A percentile compares a stretch with the other conserved stretches of the same genome.
These are phyloP conservation scores for Eristalis intricaria DNA, from an alignment of 2,888 invertebrate species.

Conservation along the genomic window DNA sequence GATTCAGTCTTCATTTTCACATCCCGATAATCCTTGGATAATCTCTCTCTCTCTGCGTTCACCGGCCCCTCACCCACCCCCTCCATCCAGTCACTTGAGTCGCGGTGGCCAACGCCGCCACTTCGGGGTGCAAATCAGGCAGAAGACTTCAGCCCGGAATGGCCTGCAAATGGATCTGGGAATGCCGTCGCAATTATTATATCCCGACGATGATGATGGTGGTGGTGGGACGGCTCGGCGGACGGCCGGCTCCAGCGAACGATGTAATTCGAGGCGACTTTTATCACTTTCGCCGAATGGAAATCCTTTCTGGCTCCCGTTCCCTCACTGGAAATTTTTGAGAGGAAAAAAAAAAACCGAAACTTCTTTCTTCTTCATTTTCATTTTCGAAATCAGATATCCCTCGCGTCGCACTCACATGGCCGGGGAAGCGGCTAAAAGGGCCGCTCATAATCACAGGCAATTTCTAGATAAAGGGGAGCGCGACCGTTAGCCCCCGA, in stretches of 20 bases:
- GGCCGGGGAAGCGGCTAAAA: constrained; percentile 21
- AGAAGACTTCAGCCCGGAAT: constrained; percentile 6
- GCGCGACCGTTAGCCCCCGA: constrained; percentile 65
- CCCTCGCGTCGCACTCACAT: not conserved
- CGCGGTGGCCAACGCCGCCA: not conserved
- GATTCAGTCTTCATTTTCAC: not conserved
- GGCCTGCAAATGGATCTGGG: constrained; percentile 25
- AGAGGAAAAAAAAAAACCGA: not conserved
- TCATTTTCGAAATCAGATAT: constrained; percentile 44
- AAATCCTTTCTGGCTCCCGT: constrained; percentile 8
- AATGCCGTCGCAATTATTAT: constrained; percentile 39
- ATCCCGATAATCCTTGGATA: constrained; percentile 63
- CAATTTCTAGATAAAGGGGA: constrained; percentile 67
- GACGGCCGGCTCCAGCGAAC: constrained; percentile 24
- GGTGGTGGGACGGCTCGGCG: no score
- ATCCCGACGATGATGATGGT: not conserved
- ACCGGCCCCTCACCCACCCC: not conserved
- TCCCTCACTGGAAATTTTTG: not conserved
- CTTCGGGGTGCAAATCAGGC: constrained; percentile 12
- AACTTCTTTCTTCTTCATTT: not conserved
- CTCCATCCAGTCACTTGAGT: no score
- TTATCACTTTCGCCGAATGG: constrained; percentile 38
- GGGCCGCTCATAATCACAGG: constrained; percentile 63
- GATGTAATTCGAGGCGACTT: constrained; percentile 53
- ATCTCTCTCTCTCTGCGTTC: constrained; percentile 25